phyloP scores from a whole-genome alignment of 2,888 invertebrate species.

The Dyspetes luteomarginatus region DNA sequence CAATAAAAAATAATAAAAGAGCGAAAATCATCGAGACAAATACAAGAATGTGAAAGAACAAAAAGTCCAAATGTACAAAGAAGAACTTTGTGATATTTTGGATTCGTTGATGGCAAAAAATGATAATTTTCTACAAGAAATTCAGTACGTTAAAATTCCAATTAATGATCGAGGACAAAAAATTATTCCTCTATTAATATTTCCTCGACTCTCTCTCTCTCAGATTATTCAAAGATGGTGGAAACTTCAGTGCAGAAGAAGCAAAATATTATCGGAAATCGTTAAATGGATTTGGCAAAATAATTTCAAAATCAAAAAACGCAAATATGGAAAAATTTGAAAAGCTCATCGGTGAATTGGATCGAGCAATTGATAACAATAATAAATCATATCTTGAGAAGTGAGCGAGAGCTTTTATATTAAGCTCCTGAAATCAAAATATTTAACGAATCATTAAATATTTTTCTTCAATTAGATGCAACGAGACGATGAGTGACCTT shows the following conservation, averaged over 20 bases:
- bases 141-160: conserved; percentile 54
- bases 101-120: conserved; percentile 54
- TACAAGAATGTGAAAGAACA: conserved; percentile 51
- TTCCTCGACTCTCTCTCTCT: background rate
- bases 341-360: conserved; percentile 42
- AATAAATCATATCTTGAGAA: conserved; percentile 52
- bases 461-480: conserved; percentile 47
- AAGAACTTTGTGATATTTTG: conserved; percentile 48
- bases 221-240: conserved; percentile 68
- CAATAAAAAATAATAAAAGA: conserved; percentile 38
- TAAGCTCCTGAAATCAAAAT: background rate
- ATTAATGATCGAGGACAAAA: background rate
- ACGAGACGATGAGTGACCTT: conserved; percentile 54
- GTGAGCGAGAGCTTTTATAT: conserved; percentile 10
- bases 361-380: conserved; percentile 48
- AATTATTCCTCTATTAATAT: background rate
- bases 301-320: conserved; percentile 57
- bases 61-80: conserved; percentile 28
- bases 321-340: conserved; percentile 57
- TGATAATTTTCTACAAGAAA: conserved; percentile 58
- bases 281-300: conserved; percentile 50
- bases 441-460: background rate
- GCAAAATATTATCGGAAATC: conserved; percentile 60
- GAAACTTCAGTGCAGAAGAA: conserved; percentile 66
- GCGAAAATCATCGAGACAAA: conserved; percentile 47